Conservation (phyloP, 2,797 vertebrate genomes). For the Rhadinocentrus ornatus region DNA sequence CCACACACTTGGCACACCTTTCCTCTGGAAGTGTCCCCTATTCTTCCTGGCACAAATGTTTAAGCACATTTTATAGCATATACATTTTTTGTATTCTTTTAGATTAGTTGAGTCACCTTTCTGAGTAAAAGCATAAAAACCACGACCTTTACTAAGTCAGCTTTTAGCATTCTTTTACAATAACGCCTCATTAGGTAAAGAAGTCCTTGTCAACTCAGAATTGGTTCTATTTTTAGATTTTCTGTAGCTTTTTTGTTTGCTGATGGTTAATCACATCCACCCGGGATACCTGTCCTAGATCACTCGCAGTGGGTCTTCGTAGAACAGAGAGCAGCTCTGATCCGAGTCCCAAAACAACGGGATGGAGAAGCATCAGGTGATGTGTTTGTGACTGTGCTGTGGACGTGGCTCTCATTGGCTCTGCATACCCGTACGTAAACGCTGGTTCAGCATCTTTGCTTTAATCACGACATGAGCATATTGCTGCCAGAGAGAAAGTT, state of each 20-base stretch:
- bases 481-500: slow-evolving; percentile 70
- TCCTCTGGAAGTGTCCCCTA: not conserved
- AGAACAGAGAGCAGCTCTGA: slow-evolving; percentile 20
- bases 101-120: not conserved
- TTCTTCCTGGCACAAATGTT: not conserved
- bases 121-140: not conserved
- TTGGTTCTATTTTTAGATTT: not conserved
- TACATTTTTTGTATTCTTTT: not conserved
- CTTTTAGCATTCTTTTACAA: slow-evolving; percentile 1
- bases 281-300: slow-evolving; percentile 55
- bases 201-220: not conserved
- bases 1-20: not conserved
- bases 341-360: slow-evolving; percentile 24
- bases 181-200: not conserved
- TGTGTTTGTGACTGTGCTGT: slow-evolving; percentile 24
- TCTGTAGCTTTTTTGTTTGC: slow-evolving; percentile 48
- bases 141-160: not conserved
- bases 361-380: slow-evolving; percentile 25
- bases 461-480: slow-evolving; percentile 58
- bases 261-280: slow-evolving; percentile 40
- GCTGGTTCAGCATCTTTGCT: slow-evolving; percentile 55
- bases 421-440: slow-evolving; percentile 34
- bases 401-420: slow-evolving; percentile 51
- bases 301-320: slow-evolving; percentile 33
- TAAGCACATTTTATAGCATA: not conserved